These are phyloP conservation scores for Scomber japonicus DNA, from an alignment of 2,113 vertebrate genomes.

Conservation along the genomic window DNA sequence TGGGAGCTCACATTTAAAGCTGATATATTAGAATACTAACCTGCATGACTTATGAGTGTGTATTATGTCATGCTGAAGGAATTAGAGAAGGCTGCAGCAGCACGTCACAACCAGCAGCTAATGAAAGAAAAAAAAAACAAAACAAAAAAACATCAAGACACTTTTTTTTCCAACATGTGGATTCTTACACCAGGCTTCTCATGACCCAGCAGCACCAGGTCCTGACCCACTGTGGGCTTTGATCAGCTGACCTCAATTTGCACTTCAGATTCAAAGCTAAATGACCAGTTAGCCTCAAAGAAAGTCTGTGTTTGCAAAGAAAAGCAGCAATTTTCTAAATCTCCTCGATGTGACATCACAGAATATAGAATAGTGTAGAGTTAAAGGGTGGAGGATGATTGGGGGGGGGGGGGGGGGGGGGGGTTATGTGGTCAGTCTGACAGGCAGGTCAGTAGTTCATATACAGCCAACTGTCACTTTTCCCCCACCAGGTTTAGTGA, in stretches of 20 bases:
- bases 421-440: too few relatives aligned
- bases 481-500: too few relatives aligned
- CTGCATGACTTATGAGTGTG: conserved; percentile 22
- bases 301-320: conserved; percentile 7
- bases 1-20: conserved; percentile 17
- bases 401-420: too few relatives aligned
- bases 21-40: background rate
- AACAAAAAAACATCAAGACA: background rate
- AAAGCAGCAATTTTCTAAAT: background rate
- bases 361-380: too few relatives aligned
- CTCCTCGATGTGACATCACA: background rate
- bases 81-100: background rate
- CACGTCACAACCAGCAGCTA: background rate
- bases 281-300: background rate
- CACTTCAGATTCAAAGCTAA: conserved; percentile 40
- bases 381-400: too few relatives aligned
- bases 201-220: conserved; percentile 37
- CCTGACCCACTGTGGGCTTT: conserved; percentile 42
- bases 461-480: too few relatives aligned
- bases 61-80: conserved; percentile 47
- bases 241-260: conserved; percentile 53
- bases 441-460: too few relatives aligned
- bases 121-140: background rate
- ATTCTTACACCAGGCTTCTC: conserved; percentile 24
- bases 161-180: background rate